Percentiles rank a stretch among this genome's conserved stretches.
Conservation (phyloP, 2,888 invertebrate species). For the Beris chalybata region DNA sequence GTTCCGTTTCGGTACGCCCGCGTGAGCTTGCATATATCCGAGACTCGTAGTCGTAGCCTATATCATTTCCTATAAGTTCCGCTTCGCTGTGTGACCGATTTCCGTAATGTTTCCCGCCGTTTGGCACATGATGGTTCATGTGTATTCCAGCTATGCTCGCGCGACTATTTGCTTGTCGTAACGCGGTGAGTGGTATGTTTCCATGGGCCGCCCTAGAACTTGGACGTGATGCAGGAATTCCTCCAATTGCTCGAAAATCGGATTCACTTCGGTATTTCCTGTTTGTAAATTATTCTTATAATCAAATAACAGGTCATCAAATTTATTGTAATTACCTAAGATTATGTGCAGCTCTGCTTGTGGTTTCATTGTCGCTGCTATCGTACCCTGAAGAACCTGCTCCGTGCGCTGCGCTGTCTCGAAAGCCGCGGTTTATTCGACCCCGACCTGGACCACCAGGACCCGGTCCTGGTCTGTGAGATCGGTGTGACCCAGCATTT, state of each 20-base stretch:
- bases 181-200: slow-evolving; percentile 65
- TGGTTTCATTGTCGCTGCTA: slow-evolving; percentile 82
- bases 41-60: slow-evolving; percentile 51
- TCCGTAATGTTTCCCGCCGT: slow-evolving; percentile 53
- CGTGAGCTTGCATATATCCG: slow-evolving; percentile 48
- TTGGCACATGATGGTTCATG: slow-evolving; percentile 46
- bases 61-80: slow-evolving; percentile 71
- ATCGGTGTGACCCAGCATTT: slow-evolving; percentile 72
- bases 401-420: slow-evolving; percentile 62
- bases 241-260: slow-evolving; percentile 67
- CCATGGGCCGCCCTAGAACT: slow-evolving; percentile 52
- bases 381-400: slow-evolving; percentile 88
- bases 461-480: slow-evolving; percentile 60
- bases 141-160: slow-evolving; percentile 59
- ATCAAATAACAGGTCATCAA: not conserved
- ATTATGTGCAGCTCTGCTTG: slow-evolving; percentile 56
- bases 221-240: slow-evolving; percentile 52
- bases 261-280: slow-evolving; percentile 84
- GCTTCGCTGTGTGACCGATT: slow-evolving; percentile 84
- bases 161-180: slow-evolving; percentile 70
- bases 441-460: slow-evolving; percentile 58
- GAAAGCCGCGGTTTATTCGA: slow-evolving; percentile 58
- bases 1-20: slow-evolving; percentile 33
- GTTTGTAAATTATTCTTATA: not conserved
- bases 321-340: slow-evolving; percentile 52